Conservation (phyloP, 2,113 vertebrate species). For the Laticauda colubrina region DNA sequence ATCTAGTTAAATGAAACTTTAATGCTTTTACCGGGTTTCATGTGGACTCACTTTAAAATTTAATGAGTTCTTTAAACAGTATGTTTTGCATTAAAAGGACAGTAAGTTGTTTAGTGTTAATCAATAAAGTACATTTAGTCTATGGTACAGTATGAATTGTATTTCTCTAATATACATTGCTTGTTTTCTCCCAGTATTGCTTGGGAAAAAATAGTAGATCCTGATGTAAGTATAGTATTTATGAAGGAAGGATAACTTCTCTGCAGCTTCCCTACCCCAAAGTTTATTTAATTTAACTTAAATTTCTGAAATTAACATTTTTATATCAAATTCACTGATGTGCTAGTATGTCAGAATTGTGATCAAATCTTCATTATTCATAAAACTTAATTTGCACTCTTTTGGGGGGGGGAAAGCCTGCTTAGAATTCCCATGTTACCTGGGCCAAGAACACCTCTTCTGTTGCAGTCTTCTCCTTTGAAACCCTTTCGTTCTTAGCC, state of each 20-base stretch:
- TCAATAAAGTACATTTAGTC: slow-evolving; percentile 46
- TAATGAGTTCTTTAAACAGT: slow-evolving; percentile 48
- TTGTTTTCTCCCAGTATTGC: background rate
- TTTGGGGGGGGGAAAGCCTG: background rate
- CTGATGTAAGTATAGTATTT: background rate
- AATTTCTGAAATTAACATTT: background rate
- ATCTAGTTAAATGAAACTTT: slow-evolving; percentile 56
- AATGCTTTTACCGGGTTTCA: slow-evolving; percentile 42
- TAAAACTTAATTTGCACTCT: background rate
- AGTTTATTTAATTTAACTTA: background rate
- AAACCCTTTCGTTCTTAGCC: background rate
- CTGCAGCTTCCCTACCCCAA: background rate
- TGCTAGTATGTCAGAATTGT: background rate
- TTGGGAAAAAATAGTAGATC: background rate
- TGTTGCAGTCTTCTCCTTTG: background rate
- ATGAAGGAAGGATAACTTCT: background rate
- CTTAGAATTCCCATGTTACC: background rate
- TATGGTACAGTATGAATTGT: background rate
- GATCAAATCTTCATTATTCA: no score
- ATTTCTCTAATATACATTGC: background rate
- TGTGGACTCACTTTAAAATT: slow-evolving; percentile 44
- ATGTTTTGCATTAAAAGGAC: slow-evolving; percentile 45
- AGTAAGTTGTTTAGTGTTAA: slow-evolving; percentile 8
- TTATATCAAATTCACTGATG: background rate
- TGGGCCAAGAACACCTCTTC: background rate